Evolutionary conservation across 2,888 invertebrate species (phyloP).

Genomic region (Drepana falcataria): DNA sequence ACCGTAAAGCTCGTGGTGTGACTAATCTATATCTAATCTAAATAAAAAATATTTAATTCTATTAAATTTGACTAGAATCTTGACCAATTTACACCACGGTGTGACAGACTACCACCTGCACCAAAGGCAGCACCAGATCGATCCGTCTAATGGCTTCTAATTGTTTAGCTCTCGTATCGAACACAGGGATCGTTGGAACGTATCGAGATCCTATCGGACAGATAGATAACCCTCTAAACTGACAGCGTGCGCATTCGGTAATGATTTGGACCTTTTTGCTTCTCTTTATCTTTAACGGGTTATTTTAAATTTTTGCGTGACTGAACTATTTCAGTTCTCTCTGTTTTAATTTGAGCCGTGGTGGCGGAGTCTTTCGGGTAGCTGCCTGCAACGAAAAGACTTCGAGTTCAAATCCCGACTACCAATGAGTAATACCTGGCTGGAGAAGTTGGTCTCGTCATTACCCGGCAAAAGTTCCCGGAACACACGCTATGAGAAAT

Average conservation of each 20-base stretch:
- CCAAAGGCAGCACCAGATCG: conserved; percentile 45
- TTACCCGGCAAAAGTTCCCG: no score
- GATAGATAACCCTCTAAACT: conserved; percentile 25
- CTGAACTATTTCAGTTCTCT: background rate
- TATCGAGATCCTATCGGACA: conserved; percentile 31
- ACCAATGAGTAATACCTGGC: no score
- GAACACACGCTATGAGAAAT: no score
- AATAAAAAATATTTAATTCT: no score
- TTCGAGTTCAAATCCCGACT: no score
- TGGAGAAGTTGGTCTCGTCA: no score
- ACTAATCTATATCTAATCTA: no score
- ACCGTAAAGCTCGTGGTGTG: no score
- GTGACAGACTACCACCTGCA: conserved; percentile 21
- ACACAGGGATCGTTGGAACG: conserved; percentile 21
- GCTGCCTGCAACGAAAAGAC: no score
- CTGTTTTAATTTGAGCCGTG: no score
- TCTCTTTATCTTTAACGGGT: background rate
- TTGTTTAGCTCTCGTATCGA: conserved; percentile 61
- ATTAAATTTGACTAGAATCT: no score
- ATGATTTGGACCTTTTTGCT: background rate
- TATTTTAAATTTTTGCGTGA: background rate
- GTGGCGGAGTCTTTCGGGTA: no score
- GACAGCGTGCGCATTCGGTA: conserved; percentile 20
- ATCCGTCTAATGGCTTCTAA: conserved; percentile 68
- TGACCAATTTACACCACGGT: conserved; percentile 22